Evolutionary conservation across 2,888 invertebrate genomes (phyloP), one percentile per base, ranked within the genome.

Genomic region (Cantharis flavilabris): DNA sequence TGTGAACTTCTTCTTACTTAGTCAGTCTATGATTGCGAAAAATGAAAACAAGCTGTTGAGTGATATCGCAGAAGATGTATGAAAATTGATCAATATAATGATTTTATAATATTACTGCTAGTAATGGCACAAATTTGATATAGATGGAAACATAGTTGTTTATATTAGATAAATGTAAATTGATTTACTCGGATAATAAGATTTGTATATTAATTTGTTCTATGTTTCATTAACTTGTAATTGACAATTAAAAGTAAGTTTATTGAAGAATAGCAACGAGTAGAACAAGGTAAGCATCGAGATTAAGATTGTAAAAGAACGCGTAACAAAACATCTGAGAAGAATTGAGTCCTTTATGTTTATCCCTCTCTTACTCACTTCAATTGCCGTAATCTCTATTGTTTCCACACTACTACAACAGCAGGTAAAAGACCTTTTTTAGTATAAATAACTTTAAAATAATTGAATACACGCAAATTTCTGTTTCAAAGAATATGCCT

Each of bases 1-100:
- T 79, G 77, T 69, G 77, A 79, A 79, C 79, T 74, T 76, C 73
- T 78, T 78, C 78, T 73, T 75, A 33, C n/a, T n/a, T 49, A 49
- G 49, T 49, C n/a, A 49, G 49, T n/a, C n/a, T n/a, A 49, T 49
- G 49, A 7, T 49, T 49, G 49, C 49, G n/a, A 49, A n/a, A 49
- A 49, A n/a, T 13, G 3, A 33, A 49, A 49, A 49, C 7, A 49
- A 49, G 49, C 49, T 9, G n/a, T 7, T 9, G 7, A 49, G 9
- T 49, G n/a, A 49, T n/a, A 49, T 49, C 0, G n/a, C 5, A n/a
- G n/a, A 4, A 49, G n/a, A 49, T 49, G n/a, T n/a, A n/a, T 49
- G 49, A 49, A 33, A 49, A 49, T 49, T 49, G 13, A 49, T n/a
- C n/a, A 49, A 33, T 33, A 3, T 33, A 13, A n/a, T 1, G 13